Percentiles rank a stretch among this genome's conserved stretches.
Conservation (phyloP, 2,113 vertebrate genomes). For the Nycticryphes semicollaris region DNA sequence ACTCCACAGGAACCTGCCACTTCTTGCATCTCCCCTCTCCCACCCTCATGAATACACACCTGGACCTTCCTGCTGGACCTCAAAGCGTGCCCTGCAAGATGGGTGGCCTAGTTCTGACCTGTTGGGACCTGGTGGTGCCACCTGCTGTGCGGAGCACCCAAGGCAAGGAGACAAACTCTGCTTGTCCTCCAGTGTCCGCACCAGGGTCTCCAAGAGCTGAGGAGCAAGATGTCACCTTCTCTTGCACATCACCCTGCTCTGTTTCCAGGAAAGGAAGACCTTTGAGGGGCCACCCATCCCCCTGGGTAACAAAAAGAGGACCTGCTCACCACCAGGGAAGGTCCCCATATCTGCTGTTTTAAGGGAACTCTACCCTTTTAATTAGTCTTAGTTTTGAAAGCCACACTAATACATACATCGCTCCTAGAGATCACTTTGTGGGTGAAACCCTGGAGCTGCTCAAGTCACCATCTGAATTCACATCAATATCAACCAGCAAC, state of each 20-base stretch:
- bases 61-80: background rate
- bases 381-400: background rate
- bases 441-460: background rate
- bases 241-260: background rate
- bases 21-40: background rate
- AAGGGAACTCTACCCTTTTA: background rate
- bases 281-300: background rate
- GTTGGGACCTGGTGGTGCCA: background rate
- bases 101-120: background rate
- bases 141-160: background rate
- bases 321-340: background rate
- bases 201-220: rapidly evolving
- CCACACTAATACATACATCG: background rate
- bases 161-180: background rate
- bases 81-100: background rate
- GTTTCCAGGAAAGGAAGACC: background rate
- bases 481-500: background rate
- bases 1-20: background rate
- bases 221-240: background rate
- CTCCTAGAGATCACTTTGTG: background rate
- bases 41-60: background rate
- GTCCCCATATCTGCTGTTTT: background rate
- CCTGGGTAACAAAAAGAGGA: background rate
- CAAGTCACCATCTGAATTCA: background rate
- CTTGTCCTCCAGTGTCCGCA: background rate